Evolutionary conservation across 2,888 invertebrate species (phyloP), one percentile per base, ranked within the genome.

Genomic region (Drosophila monieri): DNA sequence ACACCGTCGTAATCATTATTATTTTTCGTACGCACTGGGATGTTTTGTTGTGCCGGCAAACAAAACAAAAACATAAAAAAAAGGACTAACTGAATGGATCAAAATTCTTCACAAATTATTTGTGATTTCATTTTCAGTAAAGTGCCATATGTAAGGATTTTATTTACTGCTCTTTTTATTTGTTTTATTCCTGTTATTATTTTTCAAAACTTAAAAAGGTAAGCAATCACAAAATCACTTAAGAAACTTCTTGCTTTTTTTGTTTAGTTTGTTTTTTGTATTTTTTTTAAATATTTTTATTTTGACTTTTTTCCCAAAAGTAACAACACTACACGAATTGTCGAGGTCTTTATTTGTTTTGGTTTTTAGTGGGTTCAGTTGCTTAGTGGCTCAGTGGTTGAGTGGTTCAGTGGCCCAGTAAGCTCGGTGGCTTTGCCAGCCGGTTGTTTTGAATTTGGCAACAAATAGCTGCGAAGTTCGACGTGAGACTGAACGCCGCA

Each of bases 381-480:
- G 27, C 6, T 35, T 35, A 35, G 39, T 23, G 51, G 56, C 39
- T n/a, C 14, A 21, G 41, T 35, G 27, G 30, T 18, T 48, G 14
- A n/a, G 10, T 48, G 10, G 15, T 25, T 30, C 14, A 18, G 48
- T 18, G 14, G 48, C 15, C 14, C 25, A 25, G 39, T 62, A 10
- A 39, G 41, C 21, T 37, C 15, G 10, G 35, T 49, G 23, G 44
- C 51, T 41, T 35, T 51, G 44, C 57, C 48, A 55, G 65, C 66
- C 57, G 66, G 61, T 66, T 57, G 39, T 12, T 8, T 15, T 35
- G 35, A 27, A 39, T 27, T 30, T 43, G 37, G 44, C 81, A 80
- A 83, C 85, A 77, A 76, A 54, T 73, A 73, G 67, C 80, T 54
- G 73, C 83, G 62, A 67, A 83, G 84, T 83, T 85, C 78, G 75